Evolutionary conservation across 64 coral and sea anemone species (phyloP), one percentile per base, ranked within the genome.

Genomic region (Montipora efflorescens): DNA sequence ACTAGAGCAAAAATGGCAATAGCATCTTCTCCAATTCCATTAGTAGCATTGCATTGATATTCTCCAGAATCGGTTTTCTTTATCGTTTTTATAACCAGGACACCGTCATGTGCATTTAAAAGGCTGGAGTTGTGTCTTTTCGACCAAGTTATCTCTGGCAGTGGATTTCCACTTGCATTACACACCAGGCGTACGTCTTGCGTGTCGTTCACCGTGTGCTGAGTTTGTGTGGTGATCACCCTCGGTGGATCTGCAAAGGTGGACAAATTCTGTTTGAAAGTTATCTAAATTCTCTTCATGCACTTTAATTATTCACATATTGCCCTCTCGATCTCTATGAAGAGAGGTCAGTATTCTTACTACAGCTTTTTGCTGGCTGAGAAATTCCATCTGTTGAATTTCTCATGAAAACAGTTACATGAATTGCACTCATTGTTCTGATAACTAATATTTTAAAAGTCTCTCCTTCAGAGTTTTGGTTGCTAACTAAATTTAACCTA

Each of bases 121-220:
- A 28, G 11, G 0, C 25, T 19, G 47, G 81, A 3, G 12, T 48
- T 59, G 23, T 58, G 23, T 46, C 14, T 11, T 21, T 67, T 84
- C 8, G 15, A 36, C 87, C 87, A 89, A 9, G n/a, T 89, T 11
- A 89, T 78, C 7, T 58, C 8, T 44, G 87, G 87, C 18, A 8
- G 20, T 45, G 87, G 87, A 18, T 89, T 89, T 19, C 87, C 87
- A 46, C 72, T 77, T 57, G 87, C 72, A 21, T 89, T 89, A 13
- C 87, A 89, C 52, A 61, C 59, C 8, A 89, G 45, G 7, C 16
- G 9, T 15, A 89, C 13, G 0, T 47, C 53, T 16, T 57, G 9
- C 5, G 73, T 76, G 28, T 77, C 74, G 22, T 89, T 89, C 25
- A 89, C 8, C 47, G 59, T n/a, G 46, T 47, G 11, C 8, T 13